Evolutionary conservation across 2,888 invertebrate species (phyloP), one percentile per base, ranked within the genome.

Genomic region (Oegoconia quadripuncta): DNA sequence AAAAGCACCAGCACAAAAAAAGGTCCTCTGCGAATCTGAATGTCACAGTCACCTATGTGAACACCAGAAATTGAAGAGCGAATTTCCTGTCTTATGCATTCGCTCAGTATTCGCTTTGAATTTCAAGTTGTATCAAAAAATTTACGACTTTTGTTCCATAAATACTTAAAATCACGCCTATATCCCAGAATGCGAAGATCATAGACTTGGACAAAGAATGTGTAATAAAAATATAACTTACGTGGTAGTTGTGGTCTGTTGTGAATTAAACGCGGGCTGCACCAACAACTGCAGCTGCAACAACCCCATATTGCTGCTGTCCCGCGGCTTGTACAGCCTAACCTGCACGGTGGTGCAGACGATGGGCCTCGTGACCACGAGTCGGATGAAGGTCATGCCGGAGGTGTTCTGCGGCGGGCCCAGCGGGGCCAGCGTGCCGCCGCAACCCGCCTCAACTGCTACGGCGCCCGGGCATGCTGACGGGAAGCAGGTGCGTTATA

Each of bases 401-500:
- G 95, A 93, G 2, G 97, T 97, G 49, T 92, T 91, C 72, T 96
- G 90, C 1, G 97, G 97, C 14, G 95, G 93, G 48, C 95, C 94
- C 17, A 96, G 91, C 2, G 97, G 96, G 2, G 94, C 92, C 16
- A 95, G 87, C 3, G 93, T 91, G 31, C 93, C 93, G 40, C 93
- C 93, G 74, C 96, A 95, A 0, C 95, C 91, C 1, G 95, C 92
- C 75, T 97, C 97, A 42, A 97, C 84, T 8, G 95, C 94, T 14
- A 97, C 95, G 3, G 95, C 95, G 32, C 95, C 94, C 0, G 97
- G 97, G 58, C 96, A 96, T 1, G 97, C 94, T 92, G 74, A 0
- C n/a, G n/a, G n/a, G n/a, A n/a, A n/a, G n/a, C n/a, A n/a, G n/a
- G n/a, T n/a, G n/a, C n/a, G n/a, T n/a, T n/a, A n/a, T n/a, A n/a